These are phyloP conservation scores for Drosophila limbata DNA, from an alignment of 2,888 invertebrate genomes.

Conservation along the genomic window DNA sequence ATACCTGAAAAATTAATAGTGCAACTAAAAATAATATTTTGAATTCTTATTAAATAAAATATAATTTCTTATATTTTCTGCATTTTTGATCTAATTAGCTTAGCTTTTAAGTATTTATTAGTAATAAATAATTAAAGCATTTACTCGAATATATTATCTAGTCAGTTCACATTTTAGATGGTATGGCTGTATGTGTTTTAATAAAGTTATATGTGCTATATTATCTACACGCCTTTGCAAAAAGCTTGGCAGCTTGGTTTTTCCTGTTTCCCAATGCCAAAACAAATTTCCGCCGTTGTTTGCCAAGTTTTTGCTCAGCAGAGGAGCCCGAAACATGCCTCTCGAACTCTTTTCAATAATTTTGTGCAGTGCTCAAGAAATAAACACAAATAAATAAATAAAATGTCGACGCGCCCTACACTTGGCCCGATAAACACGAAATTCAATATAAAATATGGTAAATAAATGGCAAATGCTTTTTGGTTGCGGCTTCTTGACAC, in stretches of 20 bases:
- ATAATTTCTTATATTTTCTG: no score
- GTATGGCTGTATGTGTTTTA: slow-evolving; percentile 5
- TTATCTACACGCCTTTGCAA: slow-evolving; percentile 30
- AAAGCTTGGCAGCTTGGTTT: slow-evolving; percentile 40
- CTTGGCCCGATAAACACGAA: slow-evolving; percentile 48
- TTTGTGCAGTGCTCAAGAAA: slow-evolving; percentile 52
- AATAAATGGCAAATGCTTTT: slow-evolving; percentile 68
- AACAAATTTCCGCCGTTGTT: slow-evolving; percentile 68
- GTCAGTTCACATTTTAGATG: background rate
- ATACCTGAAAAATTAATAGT: no score
- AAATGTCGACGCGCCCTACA: slow-evolving; percentile 60
- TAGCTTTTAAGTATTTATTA: no score
- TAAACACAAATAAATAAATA: slow-evolving; percentile 70
- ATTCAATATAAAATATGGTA: slow-evolving; percentile 64
- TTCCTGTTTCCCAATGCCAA: slow-evolving; percentile 64
- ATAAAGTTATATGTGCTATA: slow-evolving; percentile 32
- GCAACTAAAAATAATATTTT: no score
- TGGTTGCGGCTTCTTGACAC: slow-evolving; percentile 69
- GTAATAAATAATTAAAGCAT: no score
- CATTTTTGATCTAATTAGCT: no score
- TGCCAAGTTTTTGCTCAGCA: slow-evolving; percentile 62
- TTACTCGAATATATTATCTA: no score
- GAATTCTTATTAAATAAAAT: no score
- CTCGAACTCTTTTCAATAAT: slow-evolving; percentile 77
- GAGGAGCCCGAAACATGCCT: slow-evolving; percentile 36